Evolutionary conservation across 2,888 invertebrate species (phyloP).

Genomic region (Amiota mariae): DNA sequence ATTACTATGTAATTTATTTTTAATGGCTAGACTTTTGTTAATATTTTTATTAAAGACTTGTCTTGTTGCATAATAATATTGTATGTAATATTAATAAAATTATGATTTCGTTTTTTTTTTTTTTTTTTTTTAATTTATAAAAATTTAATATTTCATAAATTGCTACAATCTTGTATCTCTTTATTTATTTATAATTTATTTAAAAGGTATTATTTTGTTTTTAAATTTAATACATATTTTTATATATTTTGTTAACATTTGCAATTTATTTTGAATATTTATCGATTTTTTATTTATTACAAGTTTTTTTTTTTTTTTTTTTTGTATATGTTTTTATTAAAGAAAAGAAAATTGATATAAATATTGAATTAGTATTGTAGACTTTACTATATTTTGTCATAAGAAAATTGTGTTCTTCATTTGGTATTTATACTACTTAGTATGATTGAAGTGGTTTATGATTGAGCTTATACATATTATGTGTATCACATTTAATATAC

Average conservation of each 20-base stretch:
- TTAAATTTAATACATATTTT: conserved; percentile 19
- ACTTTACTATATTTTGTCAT: too few relatives aligned
- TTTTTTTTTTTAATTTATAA: conserved; percentile 11
- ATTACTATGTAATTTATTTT: not conserved
- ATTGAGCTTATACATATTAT: too few relatives aligned
- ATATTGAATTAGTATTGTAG: too few relatives aligned
- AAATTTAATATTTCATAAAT: conserved; percentile 3
- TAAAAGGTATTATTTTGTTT: conserved; percentile 7
- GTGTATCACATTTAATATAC: too few relatives aligned
- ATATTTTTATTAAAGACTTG: not conserved
- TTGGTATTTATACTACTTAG: too few relatives aligned
- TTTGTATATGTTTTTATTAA: not conserved
- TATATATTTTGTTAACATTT: conserved; percentile 19
- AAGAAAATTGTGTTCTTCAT: too few relatives aligned
- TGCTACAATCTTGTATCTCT: conserved; percentile 13
- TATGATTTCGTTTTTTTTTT: conserved; percentile 12
- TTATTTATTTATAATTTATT: conserved; percentile 8
- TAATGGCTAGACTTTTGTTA: conserved; percentile 1
- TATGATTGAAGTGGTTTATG: too few relatives aligned
- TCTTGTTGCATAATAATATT: not conserved
- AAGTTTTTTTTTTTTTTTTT: too few relatives aligned
- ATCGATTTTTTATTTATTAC: not conserved
- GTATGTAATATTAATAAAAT: not conserved
- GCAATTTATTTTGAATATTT: not conserved
- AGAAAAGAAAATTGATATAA: too few relatives aligned